A percentile compares a stretch with the other conserved stretches of the same genome.
phyloP scores from a whole-genome alignment of 2,888 invertebrate species.

The Cephus sareptanus region DNA sequence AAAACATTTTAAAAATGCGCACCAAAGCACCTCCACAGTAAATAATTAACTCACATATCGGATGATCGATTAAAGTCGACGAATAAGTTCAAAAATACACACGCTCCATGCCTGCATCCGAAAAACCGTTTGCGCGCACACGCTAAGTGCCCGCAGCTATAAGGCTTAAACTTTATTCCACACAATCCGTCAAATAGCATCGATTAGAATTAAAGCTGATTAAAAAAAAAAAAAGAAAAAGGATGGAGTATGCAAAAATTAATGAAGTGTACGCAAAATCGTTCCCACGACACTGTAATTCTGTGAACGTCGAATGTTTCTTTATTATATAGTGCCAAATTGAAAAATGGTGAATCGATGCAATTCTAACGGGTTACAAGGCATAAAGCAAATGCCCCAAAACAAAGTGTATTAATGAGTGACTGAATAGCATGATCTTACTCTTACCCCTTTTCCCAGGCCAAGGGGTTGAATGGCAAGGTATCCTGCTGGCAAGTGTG shows the following conservation, averaged over 20 bases:
- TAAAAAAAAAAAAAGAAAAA: not conserved
- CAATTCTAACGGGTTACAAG: conserved; percentile 11
- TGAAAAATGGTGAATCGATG: not conserved
- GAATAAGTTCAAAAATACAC: not conserved
- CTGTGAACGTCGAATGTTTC: not conserved
- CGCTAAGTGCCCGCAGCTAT: not conserved
- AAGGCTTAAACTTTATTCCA: not conserved
- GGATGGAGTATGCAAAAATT: not conserved
- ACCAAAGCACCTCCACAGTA: not conserved
- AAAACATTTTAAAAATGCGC: not conserved
- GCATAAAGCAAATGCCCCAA: conserved; percentile 3
- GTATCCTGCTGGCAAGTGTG: conserved; percentile 89
- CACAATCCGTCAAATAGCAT: conserved; percentile 9
- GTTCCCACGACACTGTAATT: not conserved
- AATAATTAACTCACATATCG: conserved; percentile 12
- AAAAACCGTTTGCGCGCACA: not conserved
- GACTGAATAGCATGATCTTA: conserved; percentile 25
- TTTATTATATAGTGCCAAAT: not conserved
- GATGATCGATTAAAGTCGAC: conserved; percentile 1
- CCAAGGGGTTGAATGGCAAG: conserved; percentile 90
- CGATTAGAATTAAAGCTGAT: conserved; percentile 14
- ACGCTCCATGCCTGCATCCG: conserved; percentile 6
- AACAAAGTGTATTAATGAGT: conserved; percentile 25
- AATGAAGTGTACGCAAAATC: not conserved
- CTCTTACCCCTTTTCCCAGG: conserved; percentile 87